These are phyloP conservation scores for Etia nguti DNA, from an alignment of 2,113 vertebrate species.

Conservation along the genomic window DNA sequence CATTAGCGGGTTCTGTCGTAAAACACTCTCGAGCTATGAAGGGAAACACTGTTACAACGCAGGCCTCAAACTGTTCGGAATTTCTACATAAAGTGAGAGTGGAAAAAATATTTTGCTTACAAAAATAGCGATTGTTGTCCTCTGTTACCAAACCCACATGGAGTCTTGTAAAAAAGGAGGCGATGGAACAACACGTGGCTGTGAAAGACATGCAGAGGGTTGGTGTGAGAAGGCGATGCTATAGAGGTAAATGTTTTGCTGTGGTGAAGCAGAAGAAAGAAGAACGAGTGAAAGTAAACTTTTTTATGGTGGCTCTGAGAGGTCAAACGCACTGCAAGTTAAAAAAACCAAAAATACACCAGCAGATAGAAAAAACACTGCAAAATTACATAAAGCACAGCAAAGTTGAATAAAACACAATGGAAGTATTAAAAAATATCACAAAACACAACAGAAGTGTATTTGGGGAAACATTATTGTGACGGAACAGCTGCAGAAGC, in stretches of 20 bases:
- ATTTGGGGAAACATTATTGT: not conserved
- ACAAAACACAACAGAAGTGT: not conserved
- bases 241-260: not conserved
- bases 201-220: not conserved
- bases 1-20: not conserved
- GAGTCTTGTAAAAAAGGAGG: not conserved
- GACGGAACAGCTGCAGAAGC: not conserved
- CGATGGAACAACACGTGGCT: not conserved
- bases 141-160: not conserved
- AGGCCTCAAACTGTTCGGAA: not conserved
- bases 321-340: not conserved
- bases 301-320: not conserved
- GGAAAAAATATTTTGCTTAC: not conserved
- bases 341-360: fast-evolving
- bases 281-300: not conserved
- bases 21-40: not conserved
- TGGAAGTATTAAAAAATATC: not conserved
- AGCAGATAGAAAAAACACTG: not conserved
- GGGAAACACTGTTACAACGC: not conserved
- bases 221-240: not conserved
- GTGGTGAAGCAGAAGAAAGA: not conserved
- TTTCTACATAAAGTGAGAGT: not conserved
- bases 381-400: not conserved
- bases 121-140: not conserved
- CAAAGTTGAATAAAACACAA: not conserved